Percentiles rank a stretch among this genome's conserved stretches.
These are phyloP conservation scores for Xenus cinereus DNA, from an alignment of 2,113 vertebrate genomes.

Conservation along the genomic window DNA sequence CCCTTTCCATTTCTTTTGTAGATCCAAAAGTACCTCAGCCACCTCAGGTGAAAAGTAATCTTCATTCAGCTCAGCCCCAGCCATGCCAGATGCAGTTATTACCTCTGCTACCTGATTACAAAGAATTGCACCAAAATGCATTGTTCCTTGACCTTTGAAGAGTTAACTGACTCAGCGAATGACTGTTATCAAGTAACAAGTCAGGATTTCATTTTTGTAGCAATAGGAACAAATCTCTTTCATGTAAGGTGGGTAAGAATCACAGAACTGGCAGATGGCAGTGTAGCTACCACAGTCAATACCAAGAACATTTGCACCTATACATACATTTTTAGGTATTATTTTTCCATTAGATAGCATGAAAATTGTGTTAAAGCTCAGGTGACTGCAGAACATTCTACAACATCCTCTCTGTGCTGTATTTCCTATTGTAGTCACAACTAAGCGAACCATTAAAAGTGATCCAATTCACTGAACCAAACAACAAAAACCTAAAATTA, in stretches of 20 bases:
- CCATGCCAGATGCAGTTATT: background rate
- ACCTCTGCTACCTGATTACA: background rate
- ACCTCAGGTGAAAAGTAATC: background rate
- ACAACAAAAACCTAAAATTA: constrained; percentile 17
- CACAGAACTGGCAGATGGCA: background rate
- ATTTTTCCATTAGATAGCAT: background rate
- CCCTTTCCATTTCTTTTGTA: background rate
- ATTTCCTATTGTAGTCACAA: background rate
- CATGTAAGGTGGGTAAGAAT: background rate
- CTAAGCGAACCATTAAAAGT: background rate
- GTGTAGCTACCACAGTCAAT: rapidly evolving
- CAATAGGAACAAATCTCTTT: background rate
- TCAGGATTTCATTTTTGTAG: background rate
- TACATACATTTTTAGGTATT: background rate
- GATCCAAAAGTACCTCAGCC: background rate
- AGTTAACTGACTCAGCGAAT: constrained; percentile 15
- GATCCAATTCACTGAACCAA: constrained; percentile 33
- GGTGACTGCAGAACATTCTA: background rate
- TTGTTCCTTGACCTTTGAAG: constrained; percentile 34
- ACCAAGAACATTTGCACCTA: background rate
- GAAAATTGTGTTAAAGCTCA: background rate
- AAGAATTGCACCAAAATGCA: constrained; percentile 2
- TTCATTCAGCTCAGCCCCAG: background rate
- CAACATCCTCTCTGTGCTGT: background rate
- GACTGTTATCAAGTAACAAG: constrained; percentile 6